Evolutionary conservation across 92 coral and sea anemone genomes (phyloP), one percentile per base, ranked within the genome.

Genomic region (Paramuricea clavata): DNA sequence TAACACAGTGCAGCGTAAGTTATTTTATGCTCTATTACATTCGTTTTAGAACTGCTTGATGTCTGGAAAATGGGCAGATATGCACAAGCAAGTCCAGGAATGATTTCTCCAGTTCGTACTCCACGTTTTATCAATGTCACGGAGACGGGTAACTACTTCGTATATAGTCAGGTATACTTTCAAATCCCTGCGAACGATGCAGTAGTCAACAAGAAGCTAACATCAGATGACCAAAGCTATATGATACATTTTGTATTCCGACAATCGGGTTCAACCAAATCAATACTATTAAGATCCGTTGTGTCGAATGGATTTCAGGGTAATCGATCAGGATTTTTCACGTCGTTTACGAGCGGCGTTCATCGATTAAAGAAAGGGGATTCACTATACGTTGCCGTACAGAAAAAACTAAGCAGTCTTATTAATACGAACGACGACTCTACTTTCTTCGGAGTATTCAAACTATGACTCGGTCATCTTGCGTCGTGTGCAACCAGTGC

Each of bases 311-410:
- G 72, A 26, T 41, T 79, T 17, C 50, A 11, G 11, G 59, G 32
- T 17, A 56, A 26, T 21, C 16, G 12, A 9, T 36, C 84, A 12
- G 72, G 56, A 13, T 79, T 32, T 27, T 33, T 33, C 73, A 79
- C 84, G 72, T 79, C 73, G 47, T 79, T 79, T 41, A 79, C 84
- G 84, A 54, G 84, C 36, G 84, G 84, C 28, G 72, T 59, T n/a
- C 84, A 79, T 35, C 84, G 27, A 34, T 61, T 79, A 42, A 79
- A 61, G 47, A 79, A 79, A 41, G 84, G 84, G 11, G 84, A 79
- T 35, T 35, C 72, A 32, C 21, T 79, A 23, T 60, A 17, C 73
- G 73, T 79, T 60, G 84, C 49, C 39, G 84, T 79, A 15, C 84
- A 59, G 52, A 59, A 35, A 16, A 79, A 60, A 79, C 84, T 28